phyloP scores from a whole-genome alignment of 1,140 invertebrate genomes.

The Eriosoma lanigerum region DNA sequence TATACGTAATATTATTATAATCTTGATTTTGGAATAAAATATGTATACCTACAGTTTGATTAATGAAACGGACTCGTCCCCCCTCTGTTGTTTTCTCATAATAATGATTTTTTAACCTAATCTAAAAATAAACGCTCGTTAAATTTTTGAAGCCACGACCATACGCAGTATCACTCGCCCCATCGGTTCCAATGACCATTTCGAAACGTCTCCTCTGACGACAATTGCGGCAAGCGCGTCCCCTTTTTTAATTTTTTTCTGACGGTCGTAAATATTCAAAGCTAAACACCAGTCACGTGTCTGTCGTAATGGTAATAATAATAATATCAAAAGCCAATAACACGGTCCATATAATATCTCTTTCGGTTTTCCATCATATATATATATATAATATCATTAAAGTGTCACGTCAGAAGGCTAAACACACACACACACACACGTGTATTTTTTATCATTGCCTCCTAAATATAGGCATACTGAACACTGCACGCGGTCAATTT shows the following conservation, averaged over 20 bases:
- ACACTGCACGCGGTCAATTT: neutral
- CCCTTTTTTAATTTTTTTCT: conserved; percentile 1
- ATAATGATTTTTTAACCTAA: neutral
- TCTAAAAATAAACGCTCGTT: neutral
- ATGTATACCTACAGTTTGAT: neutral
- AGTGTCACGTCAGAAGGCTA: neutral
- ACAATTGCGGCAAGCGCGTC: neutral
- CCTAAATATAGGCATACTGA: neutral
- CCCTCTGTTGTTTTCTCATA: too few relatives aligned
- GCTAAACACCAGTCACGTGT: conserved; percentile 24
- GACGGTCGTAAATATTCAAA: conserved; percentile 24
- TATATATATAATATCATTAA: neutral
- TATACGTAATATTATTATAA: too few relatives aligned
- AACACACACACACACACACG: neutral
- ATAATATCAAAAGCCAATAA: conserved; percentile 36
- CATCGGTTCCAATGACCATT: conserved; percentile 40
- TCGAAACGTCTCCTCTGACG: neutral
- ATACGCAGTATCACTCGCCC: conserved; percentile 14
- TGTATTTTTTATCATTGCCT: neutral
- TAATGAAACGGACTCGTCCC: neutral
- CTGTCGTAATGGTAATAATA: conserved; percentile 18
- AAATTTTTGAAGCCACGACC: neutral
- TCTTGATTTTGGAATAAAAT: too few relatives aligned
- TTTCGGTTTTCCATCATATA: neutral
- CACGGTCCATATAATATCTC: conserved; percentile 20